Conservation (phyloP, 2,797 vertebrate genomes). For the Lutjanus campechanus region DNA sequence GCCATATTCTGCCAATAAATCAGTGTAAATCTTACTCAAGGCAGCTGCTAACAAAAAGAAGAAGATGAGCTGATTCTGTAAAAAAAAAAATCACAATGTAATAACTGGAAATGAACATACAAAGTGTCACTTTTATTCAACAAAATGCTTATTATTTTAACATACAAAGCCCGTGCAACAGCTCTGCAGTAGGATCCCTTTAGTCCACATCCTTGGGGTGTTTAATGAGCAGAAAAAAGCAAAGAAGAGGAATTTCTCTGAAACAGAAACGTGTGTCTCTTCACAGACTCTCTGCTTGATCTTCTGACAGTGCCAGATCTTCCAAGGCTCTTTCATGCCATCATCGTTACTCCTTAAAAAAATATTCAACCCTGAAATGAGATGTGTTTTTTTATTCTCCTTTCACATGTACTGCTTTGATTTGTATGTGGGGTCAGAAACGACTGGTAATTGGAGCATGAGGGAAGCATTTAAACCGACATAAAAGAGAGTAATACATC, state of each 20-base stretch:
- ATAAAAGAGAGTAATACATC: background rate
- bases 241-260: constrained; percentile 35
- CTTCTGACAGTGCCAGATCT: constrained; percentile 44
- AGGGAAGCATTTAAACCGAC: constrained; percentile 14
- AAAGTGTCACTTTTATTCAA: background rate
- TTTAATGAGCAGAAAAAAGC: constrained; percentile 43
- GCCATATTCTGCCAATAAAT: too few relatives aligned
- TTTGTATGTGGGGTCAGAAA: constrained; percentile 20
- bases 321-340: constrained; percentile 48
- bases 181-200: constrained; percentile 6
- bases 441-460: constrained; percentile 28
- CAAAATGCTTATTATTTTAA: constrained; percentile 4
- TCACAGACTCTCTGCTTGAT: constrained; percentile 43
- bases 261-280: constrained; percentile 24
- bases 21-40: too few relatives aligned
- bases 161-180: background rate
- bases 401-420: constrained; percentile 26
- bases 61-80: background rate
- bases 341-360: constrained; percentile 19
- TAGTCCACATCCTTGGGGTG: background rate
- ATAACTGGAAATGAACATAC: background rate
- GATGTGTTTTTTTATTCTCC: background rate
- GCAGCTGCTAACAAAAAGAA: background rate
- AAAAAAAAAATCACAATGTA: background rate
- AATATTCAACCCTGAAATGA: constrained; percentile 31